Conservation (phyloP, 2,113 vertebrate genomes). For the Sphyrna mokarran region DNA sequence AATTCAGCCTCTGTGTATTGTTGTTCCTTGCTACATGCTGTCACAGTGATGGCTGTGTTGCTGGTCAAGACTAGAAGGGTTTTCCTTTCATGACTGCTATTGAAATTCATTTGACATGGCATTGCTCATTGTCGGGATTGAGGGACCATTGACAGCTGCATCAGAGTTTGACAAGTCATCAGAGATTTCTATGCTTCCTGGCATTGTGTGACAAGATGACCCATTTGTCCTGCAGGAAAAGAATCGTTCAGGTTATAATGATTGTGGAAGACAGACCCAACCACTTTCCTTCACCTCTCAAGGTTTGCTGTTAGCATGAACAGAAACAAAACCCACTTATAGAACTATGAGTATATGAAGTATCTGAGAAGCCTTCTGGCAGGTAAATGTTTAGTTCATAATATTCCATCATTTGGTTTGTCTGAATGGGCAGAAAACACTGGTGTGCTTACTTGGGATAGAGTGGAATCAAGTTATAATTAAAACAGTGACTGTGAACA, state of each 20-base stretch:
- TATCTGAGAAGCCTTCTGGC: not conserved
- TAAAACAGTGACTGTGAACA: not conserved
- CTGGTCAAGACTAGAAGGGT: not conserved
- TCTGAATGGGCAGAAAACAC: slow-evolving; percentile 2
- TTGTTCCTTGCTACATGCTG: not conserved
- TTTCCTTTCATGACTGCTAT: not conserved
- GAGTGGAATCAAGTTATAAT: not conserved
- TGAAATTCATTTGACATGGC: slow-evolving; percentile 38
- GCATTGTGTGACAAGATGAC: slow-evolving; percentile 43
- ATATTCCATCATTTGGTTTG: not conserved
- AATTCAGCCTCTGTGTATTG: not conserved
- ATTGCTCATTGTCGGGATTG: slow-evolving; percentile 45
- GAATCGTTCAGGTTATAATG: slow-evolving; percentile 33
- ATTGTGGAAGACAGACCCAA: slow-evolving; percentile 38
- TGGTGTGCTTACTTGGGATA: not conserved
- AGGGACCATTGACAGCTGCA: slow-evolving; percentile 45
- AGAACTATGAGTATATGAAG: not conserved
- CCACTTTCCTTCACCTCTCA: slow-evolving; percentile 29
- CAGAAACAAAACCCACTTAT: slow-evolving; percentile 19
- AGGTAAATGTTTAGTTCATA: slow-evolving; percentile 14
- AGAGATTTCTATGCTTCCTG: slow-evolving; percentile 41
- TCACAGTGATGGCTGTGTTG: not conserved
- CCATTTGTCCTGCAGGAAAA: slow-evolving; percentile 46
- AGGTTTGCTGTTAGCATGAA: slow-evolving; percentile 26
- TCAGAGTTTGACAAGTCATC: slow-evolving; percentile 44